A percentile compares a stretch with the other conserved stretches of the same genome.
These are phyloP conservation scores for Holacanthus passer DNA, from an alignment of 2,113 vertebrate genomes.

Conservation along the genomic window DNA sequence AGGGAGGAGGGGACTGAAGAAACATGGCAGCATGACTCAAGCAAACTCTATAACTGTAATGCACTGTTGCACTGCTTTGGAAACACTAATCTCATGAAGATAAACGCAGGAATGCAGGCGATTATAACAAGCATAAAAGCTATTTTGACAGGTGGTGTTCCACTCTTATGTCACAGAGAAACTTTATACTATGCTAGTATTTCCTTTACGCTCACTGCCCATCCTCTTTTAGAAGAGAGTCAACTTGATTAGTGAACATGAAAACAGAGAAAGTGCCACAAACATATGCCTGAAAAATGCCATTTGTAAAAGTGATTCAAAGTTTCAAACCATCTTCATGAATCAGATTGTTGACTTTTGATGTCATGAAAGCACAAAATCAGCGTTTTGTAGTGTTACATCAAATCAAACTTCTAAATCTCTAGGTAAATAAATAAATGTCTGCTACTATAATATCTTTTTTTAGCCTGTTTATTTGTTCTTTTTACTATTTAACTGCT, in stretches of 20 bases:
- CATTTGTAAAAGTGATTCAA: neutral
- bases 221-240: neutral
- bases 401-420: neutral
- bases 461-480: no score
- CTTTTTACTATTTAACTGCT: no score
- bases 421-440: neutral
- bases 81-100: slow-evolving; percentile 63
- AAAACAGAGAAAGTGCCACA: neutral
- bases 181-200: slow-evolving; percentile 23
- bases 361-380: neutral
- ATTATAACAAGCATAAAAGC: slow-evolving; percentile 34
- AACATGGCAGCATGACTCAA: slow-evolving; percentile 51
- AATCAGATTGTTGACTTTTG: neutral
- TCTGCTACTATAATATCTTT: neutral
- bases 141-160: slow-evolving; percentile 52
- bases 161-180: slow-evolving; percentile 43
- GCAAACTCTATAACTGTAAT: slow-evolving; percentile 37
- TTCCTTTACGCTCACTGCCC: neutral
- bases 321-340: neutral
- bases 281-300: no score
- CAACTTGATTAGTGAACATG: neutral
- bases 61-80: slow-evolving; percentile 48
- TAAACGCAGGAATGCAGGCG: slow-evolving; percentile 38
- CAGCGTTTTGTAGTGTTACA: neutral
- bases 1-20: slow-evolving; percentile 31